These are phyloP conservation scores for Gobionotothen gibberifrons DNA, from an alignment of 2,797 vertebrate species.

Conservation along the genomic window DNA sequence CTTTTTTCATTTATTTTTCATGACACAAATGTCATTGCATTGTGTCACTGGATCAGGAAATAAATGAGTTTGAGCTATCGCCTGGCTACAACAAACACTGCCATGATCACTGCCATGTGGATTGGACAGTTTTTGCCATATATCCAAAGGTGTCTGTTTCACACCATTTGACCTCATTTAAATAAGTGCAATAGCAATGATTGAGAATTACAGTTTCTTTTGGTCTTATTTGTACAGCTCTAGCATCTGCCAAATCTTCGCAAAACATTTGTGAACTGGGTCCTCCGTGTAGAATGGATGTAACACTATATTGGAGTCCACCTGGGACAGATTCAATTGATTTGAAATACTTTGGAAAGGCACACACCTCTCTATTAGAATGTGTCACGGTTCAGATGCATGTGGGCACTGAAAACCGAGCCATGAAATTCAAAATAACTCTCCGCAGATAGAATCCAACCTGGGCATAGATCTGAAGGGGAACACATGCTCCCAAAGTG, in stretches of 20 bases:
- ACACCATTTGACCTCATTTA: neutral
- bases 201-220: no score
- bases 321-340: constrained; percentile 28
- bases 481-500: neutral
- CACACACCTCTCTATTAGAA: constrained; percentile 36
- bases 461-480: constrained; percentile 34
- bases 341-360: constrained; percentile 33
- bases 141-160: neutral
- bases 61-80: neutral
- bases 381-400: constrained; percentile 29
- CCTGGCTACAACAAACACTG: no score
- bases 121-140: no score
- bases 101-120: no score
- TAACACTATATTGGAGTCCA: constrained; percentile 39
- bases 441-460: constrained; percentile 27
- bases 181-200: neutral
- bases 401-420: constrained; percentile 41
- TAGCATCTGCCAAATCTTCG: neutral
- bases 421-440: constrained; percentile 40
- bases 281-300: neutral
- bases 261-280: neutral
- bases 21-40: no score
- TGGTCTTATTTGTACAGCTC: no score
- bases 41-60: no score
- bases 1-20: no score